phyloP scores from a whole-genome alignment of 2,888 invertebrate species.

The Molanna angustata region DNA sequence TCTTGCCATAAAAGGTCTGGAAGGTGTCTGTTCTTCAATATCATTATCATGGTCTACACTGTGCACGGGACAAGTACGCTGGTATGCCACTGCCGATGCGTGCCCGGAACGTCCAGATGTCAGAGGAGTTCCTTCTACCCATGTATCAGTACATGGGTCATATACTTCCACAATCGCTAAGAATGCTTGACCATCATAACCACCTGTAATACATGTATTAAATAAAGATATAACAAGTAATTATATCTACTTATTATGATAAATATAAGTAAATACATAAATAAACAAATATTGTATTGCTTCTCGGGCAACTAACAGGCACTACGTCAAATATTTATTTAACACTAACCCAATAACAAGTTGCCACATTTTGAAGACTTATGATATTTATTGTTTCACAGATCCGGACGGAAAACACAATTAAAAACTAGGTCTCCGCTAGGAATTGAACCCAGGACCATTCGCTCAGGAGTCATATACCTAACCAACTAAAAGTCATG shows the following conservation, averaged over 20 bases:
- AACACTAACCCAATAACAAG: too few species aligned
- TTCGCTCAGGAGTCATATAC: too few species aligned
- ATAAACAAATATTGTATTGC: too few species aligned
- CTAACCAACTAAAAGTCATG: too few species aligned
- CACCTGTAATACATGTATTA: slow-evolving; percentile 56
- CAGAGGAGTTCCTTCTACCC: slow-evolving; percentile 75
- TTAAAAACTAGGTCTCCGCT: too few species aligned
- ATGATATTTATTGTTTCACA: too few species aligned
- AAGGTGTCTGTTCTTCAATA: neutral
- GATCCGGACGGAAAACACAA: too few species aligned
- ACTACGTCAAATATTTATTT: too few species aligned
- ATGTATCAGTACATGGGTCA: slow-evolving; percentile 71
- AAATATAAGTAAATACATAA: too few species aligned
- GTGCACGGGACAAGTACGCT: slow-evolving; percentile 57
- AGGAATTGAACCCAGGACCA: too few species aligned
- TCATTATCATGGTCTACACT: slow-evolving; percentile 32
- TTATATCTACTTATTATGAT: slow-evolving; percentile 4
- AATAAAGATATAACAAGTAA: neutral
- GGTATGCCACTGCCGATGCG: slow-evolving; percentile 86
- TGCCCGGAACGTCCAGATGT: slow-evolving; percentile 88
- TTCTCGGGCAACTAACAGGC: too few species aligned
- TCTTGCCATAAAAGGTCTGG: neutral
- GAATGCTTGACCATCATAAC: slow-evolving; percentile 86
- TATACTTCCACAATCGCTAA: slow-evolving; percentile 85
- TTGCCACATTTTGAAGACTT: too few species aligned